phyloP scores from a whole-genome alignment of 2,797 vertebrate species.

The Onychomys leucogaster region DNA sequence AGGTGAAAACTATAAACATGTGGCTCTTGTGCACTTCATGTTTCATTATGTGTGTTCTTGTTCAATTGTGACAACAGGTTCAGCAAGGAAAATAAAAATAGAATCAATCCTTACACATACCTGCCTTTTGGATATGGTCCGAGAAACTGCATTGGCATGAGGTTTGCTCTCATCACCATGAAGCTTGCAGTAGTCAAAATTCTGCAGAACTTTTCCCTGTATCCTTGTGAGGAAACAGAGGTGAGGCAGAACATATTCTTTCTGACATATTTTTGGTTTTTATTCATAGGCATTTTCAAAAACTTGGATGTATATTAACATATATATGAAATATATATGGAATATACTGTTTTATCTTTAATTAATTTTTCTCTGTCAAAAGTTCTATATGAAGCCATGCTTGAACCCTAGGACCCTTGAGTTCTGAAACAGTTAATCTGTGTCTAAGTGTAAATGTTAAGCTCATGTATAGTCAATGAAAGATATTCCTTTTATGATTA shows the following conservation, averaged over 20 bases:
- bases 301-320: neutral
- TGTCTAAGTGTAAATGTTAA: neutral
- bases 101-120: slow-evolving; percentile 88
- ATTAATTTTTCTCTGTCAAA: too few relatives aligned
- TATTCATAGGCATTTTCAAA: neutral
- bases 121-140: slow-evolving; percentile 93
- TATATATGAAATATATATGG: neutral
- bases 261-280: fast-evolving
- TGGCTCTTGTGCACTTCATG: neutral
- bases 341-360: too few relatives aligned
- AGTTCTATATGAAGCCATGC: neutral
- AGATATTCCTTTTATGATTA: neutral
- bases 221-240: slow-evolving; percentile 89
- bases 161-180: slow-evolving; percentile 90
- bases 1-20: neutral
- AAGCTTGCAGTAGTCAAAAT: slow-evolving; percentile 88
- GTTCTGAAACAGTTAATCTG: neutral
- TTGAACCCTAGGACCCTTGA: neutral
- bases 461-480: neutral
- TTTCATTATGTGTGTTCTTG: neutral
- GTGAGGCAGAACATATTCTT: neutral
- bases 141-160: slow-evolving; percentile 92
- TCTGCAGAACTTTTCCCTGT: slow-evolving; percentile 90
- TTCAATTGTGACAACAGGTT: slow-evolving; percentile 84
- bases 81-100: slow-evolving; percentile 90